These are phyloP conservation scores for Pristiophorus japonicus DNA, from an alignment of 2,113 vertebrate genomes.

Conservation along the genomic window DNA sequence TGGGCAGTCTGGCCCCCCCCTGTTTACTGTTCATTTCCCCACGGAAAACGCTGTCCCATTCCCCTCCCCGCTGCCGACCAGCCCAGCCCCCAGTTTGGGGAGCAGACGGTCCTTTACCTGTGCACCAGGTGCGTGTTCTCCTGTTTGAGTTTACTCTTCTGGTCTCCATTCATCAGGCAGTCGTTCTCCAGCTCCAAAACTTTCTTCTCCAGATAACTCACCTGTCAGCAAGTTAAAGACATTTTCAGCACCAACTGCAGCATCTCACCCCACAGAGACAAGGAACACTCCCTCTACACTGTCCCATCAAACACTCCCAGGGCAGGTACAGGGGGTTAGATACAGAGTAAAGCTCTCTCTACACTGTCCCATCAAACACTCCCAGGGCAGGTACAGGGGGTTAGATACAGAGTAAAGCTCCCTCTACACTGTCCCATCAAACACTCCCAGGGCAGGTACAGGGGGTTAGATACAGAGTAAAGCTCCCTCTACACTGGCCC, in stretches of 20 bases:
- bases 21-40: no score
- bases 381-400: neutral
- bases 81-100: no score
- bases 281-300: neutral
- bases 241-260: neutral
- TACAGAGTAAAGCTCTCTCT: conserved; percentile 24
- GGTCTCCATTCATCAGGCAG: conserved; percentile 72
- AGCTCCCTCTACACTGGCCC: no score
- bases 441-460: no score
- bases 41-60: neutral
- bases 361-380: neutral
- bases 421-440: no score
- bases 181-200: conserved; percentile 88
- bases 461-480: no score
- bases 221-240: conserved; percentile 54
- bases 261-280: neutral
- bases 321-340: neutral
- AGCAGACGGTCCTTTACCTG: conserved; percentile 60
- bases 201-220: conserved; percentile 85
- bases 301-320: neutral
- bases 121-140: conserved; percentile 90
- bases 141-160: conserved; percentile 87
- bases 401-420: neutral
- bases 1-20: no score
- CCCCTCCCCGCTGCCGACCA: neutral